These are phyloP conservation scores for Saguinus imperator DNA, from an alignment of 2,113 vertebrate species.

Conservation along the genomic window DNA sequence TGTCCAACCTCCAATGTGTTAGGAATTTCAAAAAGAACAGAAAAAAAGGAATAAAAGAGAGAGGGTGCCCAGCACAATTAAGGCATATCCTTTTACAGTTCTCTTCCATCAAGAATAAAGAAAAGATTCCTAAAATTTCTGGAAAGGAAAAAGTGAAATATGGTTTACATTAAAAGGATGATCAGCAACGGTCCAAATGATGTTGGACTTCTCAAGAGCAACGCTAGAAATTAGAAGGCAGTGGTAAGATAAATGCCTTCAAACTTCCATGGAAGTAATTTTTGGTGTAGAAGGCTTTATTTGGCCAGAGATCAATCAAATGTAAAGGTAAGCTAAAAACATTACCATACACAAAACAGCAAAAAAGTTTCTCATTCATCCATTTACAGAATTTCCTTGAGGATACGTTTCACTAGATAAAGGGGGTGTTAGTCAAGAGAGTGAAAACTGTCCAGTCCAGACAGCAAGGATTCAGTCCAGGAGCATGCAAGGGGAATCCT, in stretches of 20 bases:
- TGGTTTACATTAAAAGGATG: background rate
- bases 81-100: background rate
- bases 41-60: background rate
- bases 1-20: background rate
- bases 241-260: background rate
- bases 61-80: background rate
- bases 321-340: background rate
- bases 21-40: background rate
- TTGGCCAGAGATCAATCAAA: background rate
- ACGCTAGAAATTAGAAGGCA: background rate
- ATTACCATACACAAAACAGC: background rate
- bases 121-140: conserved; percentile 1
- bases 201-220: background rate
- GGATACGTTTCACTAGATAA: background rate
- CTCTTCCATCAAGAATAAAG: background rate
- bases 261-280: background rate
- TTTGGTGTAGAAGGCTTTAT: background rate
- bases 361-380: background rate
- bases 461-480: background rate
- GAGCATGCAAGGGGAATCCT: background rate
- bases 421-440: background rate
- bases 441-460: background rate
- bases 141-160: background rate
- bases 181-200: background rate
- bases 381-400: background rate